Conservation (phyloP, 2,888 invertebrate genomes). For the Lasioglossum pauxillum region DNA sequence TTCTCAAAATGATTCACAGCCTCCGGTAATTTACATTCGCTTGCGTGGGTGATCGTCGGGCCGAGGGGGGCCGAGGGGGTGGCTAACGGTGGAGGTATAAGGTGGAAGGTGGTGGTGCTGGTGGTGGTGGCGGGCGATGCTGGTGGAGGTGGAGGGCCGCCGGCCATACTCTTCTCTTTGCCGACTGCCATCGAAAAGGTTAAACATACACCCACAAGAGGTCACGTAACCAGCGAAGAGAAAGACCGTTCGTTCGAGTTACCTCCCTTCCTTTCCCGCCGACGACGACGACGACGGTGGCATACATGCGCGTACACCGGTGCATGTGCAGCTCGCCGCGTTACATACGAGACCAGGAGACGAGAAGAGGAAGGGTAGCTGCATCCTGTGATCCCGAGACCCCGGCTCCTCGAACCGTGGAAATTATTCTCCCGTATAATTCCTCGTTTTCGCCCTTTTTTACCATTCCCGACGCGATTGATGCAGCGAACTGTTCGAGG, state of each 20-base stretch:
- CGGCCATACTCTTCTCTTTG: conserved; percentile 71
- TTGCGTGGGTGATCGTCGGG: conserved; percentile 79
- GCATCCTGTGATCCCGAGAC: conserved; percentile 10
- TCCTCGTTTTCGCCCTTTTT: neutral
- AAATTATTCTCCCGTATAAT: conserved; percentile 23
- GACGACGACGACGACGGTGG: conserved; percentile 33
- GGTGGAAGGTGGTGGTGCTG: conserved; percentile 54
- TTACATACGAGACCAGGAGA: conserved; percentile 46
- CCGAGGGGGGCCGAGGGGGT: neutral
- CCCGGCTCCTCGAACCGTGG: neutral
- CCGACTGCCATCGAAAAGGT: conserved; percentile 80
- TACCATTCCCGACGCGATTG: neutral
- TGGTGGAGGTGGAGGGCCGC: conserved; percentile 62
- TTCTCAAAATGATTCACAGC: conserved; percentile 83
- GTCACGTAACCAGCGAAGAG: conserved; percentile 76
- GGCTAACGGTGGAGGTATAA: conserved; percentile 34
- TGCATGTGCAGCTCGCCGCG: conserved; percentile 44
- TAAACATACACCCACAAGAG: conserved; percentile 83
- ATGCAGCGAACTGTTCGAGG: neutral
- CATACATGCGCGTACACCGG: conserved; percentile 36
- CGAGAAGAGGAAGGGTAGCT: conserved; percentile 35
- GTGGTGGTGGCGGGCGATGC: conserved; percentile 57
- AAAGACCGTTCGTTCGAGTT: conserved; percentile 66
- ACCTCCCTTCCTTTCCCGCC: conserved; percentile 59
- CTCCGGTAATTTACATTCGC: conserved; percentile 84